Evolutionary conservation across 2,113 vertebrate genomes (phyloP).

Genomic region (Sclerurus mexicanus): DNA sequence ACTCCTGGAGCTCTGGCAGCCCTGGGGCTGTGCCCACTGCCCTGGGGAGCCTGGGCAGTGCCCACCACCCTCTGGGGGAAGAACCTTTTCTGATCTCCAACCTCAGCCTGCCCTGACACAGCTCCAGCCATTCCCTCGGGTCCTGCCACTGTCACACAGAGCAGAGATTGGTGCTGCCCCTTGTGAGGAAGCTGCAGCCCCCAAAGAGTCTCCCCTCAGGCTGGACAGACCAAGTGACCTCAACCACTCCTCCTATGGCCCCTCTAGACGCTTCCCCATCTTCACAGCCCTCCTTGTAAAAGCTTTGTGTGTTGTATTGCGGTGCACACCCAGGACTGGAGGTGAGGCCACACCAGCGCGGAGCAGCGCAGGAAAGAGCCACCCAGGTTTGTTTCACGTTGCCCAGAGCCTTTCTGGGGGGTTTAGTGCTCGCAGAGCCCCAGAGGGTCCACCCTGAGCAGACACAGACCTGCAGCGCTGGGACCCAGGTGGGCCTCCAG

Average conservation of each 20-base stretch:
- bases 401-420: neutral
- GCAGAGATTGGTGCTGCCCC: neutral
- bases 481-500: neutral
- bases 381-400: neutral
- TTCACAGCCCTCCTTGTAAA: neutral
- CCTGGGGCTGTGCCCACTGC: neutral
- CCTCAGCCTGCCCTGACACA: neutral
- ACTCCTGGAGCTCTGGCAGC: neutral
- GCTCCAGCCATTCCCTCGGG: neutral
- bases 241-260: neutral
- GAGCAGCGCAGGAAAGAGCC: neutral
- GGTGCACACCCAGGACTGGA: neutral
- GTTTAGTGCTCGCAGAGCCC: rapidly evolving
- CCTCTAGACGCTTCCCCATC: neutral
- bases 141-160: neutral
- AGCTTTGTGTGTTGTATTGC: neutral
- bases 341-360: neutral
- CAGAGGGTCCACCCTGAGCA: neutral
- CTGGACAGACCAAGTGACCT: neutral
- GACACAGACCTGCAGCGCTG: neutral
- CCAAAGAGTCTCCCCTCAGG: neutral
- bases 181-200: neutral
- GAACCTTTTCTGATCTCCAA: neutral
- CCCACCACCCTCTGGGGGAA: neutral
- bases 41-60: neutral